Evolutionary conservation across 2,888 invertebrate species (phyloP).

Genomic region (Microctonus aethiopoides): DNA sequence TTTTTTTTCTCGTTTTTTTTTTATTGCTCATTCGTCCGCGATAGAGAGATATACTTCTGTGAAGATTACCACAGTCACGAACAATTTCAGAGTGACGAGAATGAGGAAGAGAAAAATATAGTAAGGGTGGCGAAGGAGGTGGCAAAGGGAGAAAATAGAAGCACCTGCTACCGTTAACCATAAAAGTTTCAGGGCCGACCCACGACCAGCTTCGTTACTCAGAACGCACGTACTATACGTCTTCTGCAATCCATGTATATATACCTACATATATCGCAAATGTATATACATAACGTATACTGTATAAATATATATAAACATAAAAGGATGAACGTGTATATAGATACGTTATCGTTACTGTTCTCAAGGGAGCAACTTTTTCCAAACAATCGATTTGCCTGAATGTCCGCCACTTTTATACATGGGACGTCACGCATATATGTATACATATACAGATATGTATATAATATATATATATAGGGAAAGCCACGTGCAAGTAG

Average conservation of each 20-base stretch:
- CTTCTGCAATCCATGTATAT: background rate
- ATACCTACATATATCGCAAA: background rate
- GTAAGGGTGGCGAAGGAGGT: background rate
- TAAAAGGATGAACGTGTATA: background rate
- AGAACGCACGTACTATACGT: constrained; percentile 29
- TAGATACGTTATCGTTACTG: constrained; percentile 28
- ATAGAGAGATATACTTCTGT: constrained; percentile 25
- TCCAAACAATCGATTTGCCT: constrained; percentile 26
- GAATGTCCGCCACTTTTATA: background rate
- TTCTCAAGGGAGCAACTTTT: constrained; percentile 31
- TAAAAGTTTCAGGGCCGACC: constrained; percentile 36
- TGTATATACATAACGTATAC: background rate
- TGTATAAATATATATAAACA: background rate
- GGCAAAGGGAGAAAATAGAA: constrained; percentile 5
- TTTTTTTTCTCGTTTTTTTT: background rate
- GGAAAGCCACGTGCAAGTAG: background rate
- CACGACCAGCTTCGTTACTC: constrained; percentile 33
- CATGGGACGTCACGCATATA: background rate
- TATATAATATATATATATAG: background rate
- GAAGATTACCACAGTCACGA: constrained; percentile 24
- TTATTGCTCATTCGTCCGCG: constrained; percentile 4
- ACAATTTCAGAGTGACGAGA: constrained; percentile 10
- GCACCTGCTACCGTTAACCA: constrained; percentile 34
- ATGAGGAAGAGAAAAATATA: background rate
- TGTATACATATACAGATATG: background rate